Evolutionary conservation across 2,113 vertebrate species (phyloP).

Genomic region (Hepsetus odoe): DNA sequence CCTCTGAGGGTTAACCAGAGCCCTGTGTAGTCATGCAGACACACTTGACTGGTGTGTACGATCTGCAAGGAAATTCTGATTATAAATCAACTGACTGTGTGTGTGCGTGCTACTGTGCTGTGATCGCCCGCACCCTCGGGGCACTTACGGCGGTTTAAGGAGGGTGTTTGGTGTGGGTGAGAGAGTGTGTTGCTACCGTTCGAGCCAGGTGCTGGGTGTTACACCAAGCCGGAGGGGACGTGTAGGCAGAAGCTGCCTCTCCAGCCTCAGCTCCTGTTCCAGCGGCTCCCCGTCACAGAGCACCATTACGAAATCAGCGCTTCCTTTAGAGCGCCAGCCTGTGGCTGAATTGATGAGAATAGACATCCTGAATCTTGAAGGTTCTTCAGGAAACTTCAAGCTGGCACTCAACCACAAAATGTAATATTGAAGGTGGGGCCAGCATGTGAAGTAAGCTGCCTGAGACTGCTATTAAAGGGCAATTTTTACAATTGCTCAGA

Average conservation of each 20-base stretch:
- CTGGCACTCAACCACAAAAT: no score
- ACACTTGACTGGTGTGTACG: background rate
- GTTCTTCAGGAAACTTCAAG: background rate
- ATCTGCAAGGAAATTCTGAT: background rate
- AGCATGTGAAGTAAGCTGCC: no score
- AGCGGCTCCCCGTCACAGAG: background rate
- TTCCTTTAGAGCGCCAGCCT: background rate
- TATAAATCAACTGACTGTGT: background rate
- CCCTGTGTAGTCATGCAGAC: background rate
- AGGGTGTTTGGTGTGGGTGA: slow-evolving; percentile 2
- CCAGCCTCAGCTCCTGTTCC: background rate
- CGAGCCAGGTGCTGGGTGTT: slow-evolving; percentile 27
- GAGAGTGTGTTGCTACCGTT: slow-evolving; percentile 23
- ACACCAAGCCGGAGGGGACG: slow-evolving; percentile 27
- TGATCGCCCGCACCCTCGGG: slow-evolving; percentile 23
- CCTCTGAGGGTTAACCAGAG: background rate
- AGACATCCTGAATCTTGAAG: background rate
- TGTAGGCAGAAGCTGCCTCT: background rate
- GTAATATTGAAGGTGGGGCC: no score
- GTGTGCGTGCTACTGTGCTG: background rate
- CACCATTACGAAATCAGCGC: background rate
- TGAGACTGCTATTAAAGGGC: no score
- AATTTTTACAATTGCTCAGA: no score
- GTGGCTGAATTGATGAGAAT: background rate
- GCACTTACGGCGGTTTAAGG: background rate